A percentile compares a stretch with the other conserved stretches of the same genome.
phyloP scores from a whole-genome alignment of 2,113 vertebrate species.

The Anhinga anhinga region DNA sequence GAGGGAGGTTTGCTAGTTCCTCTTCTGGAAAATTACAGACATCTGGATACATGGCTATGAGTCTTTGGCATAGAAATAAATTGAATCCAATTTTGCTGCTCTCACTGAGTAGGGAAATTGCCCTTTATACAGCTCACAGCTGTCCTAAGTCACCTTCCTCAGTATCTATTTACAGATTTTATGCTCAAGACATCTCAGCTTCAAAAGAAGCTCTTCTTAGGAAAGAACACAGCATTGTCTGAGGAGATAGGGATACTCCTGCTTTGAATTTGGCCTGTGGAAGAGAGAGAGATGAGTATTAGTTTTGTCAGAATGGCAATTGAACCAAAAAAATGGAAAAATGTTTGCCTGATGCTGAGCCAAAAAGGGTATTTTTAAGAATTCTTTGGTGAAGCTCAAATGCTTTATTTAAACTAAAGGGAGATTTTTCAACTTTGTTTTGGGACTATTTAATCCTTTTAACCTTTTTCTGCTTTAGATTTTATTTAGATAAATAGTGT shows the following conservation, averaged over 20 bases:
- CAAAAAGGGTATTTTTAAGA: neutral
- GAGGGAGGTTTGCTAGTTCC: neutral
- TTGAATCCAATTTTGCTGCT: slow-evolving; percentile 3
- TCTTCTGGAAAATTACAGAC: slow-evolving; percentile 14
- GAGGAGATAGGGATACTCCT: neutral
- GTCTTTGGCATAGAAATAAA: neutral
- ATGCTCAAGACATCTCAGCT: neutral
- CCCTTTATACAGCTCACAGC: neutral
- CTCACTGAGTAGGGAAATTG: neutral
- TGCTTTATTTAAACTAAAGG: neutral
- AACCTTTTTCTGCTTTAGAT: neutral
- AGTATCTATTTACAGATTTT: neutral
- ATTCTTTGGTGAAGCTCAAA: neutral
- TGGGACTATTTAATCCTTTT: neutral
- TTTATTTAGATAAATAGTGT: neutral
- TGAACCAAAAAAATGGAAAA: slow-evolving; percentile 20
- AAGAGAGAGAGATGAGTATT: neutral
- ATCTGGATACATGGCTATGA: neutral
- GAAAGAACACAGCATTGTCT: neutral
- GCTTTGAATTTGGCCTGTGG: neutral
- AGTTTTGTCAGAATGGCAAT: neutral
- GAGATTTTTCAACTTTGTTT: neutral
- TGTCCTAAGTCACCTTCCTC: slow-evolving; percentile 34
- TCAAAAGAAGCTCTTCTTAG: slow-evolving; percentile 18
- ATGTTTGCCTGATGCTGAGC: neutral